phyloP scores from a whole-genome alignment of 2,888 invertebrate genomes.

The Vesta saturnalis region DNA sequence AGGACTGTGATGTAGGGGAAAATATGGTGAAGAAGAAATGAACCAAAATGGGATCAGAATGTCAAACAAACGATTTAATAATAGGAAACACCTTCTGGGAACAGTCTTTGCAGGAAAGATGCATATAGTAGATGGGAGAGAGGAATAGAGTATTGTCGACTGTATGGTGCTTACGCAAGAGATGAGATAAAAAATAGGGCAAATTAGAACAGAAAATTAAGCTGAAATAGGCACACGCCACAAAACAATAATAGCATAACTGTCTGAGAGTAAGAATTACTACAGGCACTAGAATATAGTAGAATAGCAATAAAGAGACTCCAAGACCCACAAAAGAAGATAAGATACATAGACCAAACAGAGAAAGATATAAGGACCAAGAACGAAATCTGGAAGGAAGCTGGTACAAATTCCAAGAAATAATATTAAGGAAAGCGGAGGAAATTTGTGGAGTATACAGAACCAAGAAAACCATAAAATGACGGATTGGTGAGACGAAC shows the following conservation, averaged over 20 bases:
- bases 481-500: neutral
- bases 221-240: neutral
- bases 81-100: no score
- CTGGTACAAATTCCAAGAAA: neutral
- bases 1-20: neutral
- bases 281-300: no score
- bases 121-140: no score
- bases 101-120: no score
- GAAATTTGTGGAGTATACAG: neutral
- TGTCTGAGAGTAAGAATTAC: no score
- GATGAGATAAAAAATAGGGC: neutral
- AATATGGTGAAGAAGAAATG: neutral
- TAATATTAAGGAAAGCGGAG: neutral
- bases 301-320: no score
- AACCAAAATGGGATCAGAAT: no score
- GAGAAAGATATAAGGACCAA: neutral
- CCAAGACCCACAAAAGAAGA: no score
- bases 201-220: neutral
- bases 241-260: no score
- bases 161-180: neutral
- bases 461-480: neutral
- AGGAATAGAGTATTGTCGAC: neutral
- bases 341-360: neutral
- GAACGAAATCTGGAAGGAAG: no score
- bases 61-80: no score